Conservation (phyloP, 2,113 vertebrate genomes). For the Ahaetulla prasina region DNA sequence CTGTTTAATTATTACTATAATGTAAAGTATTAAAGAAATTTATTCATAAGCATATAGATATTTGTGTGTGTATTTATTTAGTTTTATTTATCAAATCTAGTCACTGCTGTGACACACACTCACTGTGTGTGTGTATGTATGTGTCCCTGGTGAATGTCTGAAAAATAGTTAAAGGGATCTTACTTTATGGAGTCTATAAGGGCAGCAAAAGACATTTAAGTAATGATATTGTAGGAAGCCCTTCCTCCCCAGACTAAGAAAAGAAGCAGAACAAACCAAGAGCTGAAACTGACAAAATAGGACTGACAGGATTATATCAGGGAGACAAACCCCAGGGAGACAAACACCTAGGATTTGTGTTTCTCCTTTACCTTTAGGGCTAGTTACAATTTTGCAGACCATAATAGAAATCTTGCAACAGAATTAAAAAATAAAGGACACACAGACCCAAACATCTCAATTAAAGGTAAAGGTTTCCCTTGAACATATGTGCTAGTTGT, state of each 20-base stretch:
- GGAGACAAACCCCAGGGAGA: no score
- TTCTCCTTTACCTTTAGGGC: neutral
- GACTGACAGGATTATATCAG: no score
- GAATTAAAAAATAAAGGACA: neutral
- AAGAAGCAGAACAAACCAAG: no score
- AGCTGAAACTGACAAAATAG: no score
- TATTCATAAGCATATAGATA: neutral
- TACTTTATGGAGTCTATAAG: neutral
- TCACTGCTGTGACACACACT: no score
- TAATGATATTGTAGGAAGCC: neutral
- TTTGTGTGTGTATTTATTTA: no score
- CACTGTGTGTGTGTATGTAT: no score
- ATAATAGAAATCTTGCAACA: neutral
- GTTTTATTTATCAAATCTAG: no score
- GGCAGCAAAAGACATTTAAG: neutral
- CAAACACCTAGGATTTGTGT: no score
- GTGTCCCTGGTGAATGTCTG: neutral
- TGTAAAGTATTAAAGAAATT: neutral
- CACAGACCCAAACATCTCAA: neutral
- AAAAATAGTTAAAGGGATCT: neutral
- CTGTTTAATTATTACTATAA: neutral
- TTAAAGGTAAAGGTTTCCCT: no score
- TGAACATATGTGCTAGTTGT: no score
- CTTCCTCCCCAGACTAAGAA: no score
- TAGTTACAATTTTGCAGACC: neutral